These are phyloP conservation scores for Ichneumoninae sp. DNA, from an alignment of 2,888 invertebrate species.

Conservation along the genomic window DNA sequence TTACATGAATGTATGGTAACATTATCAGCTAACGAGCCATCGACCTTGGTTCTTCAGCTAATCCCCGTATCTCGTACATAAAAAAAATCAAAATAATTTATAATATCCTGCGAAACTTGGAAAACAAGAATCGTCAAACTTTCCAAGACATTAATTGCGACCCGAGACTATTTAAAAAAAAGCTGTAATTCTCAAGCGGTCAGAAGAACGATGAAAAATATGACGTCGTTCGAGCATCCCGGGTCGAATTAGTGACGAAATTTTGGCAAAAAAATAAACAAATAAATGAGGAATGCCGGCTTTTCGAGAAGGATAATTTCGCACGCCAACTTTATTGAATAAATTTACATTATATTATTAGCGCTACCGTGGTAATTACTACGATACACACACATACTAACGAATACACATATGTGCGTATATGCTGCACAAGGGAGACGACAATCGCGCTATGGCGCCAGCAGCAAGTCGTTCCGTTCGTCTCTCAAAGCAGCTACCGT, in stretches of 20 bases:
- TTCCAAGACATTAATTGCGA: slow-evolving; percentile 47
- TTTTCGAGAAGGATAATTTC: slow-evolving; percentile 43
- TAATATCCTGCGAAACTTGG: slow-evolving; percentile 19
- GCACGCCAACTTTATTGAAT: slow-evolving; percentile 57
- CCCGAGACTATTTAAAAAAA: slow-evolving; percentile 26
- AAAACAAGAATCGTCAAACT: slow-evolving; percentile 17
- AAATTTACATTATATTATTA: slow-evolving; percentile 62
- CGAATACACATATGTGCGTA: slow-evolving; percentile 5
- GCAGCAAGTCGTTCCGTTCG: slow-evolving; percentile 31
- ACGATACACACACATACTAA: neutral
- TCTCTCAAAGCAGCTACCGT: slow-evolving; percentile 58
- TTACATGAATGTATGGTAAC: no score
- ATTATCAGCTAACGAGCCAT: no score
- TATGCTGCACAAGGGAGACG: neutral
- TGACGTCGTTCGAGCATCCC: slow-evolving; percentile 35
- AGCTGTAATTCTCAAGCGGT: slow-evolving; percentile 5
- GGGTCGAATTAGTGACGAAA: slow-evolving; percentile 36
- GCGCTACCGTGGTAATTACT: slow-evolving; percentile 23
- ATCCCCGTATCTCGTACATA: neutral
- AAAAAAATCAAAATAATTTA: slow-evolving; percentile 9
- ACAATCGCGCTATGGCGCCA: slow-evolving; percentile 58
- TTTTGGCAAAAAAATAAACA: slow-evolving; percentile 14
- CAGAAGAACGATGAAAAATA: slow-evolving; percentile 12
- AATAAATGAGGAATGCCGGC: slow-evolving; percentile 44
- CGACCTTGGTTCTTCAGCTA: no score